Evolutionary conservation across 2,797 vertebrate genomes (phyloP).

Genomic region (Malurus splendens): DNA sequence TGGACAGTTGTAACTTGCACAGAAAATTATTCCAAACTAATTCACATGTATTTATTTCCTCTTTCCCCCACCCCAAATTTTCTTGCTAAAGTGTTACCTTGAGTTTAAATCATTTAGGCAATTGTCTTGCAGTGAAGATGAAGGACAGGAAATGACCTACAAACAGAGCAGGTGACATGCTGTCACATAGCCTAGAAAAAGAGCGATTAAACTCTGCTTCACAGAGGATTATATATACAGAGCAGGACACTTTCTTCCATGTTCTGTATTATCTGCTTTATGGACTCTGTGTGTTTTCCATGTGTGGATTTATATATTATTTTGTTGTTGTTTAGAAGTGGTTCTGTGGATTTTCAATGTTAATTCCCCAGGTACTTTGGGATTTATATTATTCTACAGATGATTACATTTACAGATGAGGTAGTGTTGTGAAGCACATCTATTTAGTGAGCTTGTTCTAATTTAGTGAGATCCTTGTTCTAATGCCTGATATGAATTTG

Average conservation of each 20-base stretch:
- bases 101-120: neutral
- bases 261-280: neutral
- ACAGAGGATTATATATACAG: neutral
- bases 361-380: neutral
- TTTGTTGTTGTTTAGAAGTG: neutral
- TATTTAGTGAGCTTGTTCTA: neutral
- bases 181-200: constrained; percentile 11
- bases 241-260: neutral
- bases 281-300: neutral
- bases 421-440: neutral
- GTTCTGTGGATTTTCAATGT: neutral
- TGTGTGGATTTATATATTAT: neutral
- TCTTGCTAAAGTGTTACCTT: neutral
- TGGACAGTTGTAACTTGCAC: neutral
- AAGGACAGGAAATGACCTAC: constrained; percentile 28
- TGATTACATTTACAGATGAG: neutral
- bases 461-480: neutral
- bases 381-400: neutral
- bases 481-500: neutral
- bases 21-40: neutral
- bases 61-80: neutral
- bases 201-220: neutral
- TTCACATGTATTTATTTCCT: neutral
- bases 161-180: constrained; percentile 10
- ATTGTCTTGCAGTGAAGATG: neutral